phyloP scores from a whole-genome alignment of 2,113 vertebrate species.

The Onychostruthus taczanowskii region DNA sequence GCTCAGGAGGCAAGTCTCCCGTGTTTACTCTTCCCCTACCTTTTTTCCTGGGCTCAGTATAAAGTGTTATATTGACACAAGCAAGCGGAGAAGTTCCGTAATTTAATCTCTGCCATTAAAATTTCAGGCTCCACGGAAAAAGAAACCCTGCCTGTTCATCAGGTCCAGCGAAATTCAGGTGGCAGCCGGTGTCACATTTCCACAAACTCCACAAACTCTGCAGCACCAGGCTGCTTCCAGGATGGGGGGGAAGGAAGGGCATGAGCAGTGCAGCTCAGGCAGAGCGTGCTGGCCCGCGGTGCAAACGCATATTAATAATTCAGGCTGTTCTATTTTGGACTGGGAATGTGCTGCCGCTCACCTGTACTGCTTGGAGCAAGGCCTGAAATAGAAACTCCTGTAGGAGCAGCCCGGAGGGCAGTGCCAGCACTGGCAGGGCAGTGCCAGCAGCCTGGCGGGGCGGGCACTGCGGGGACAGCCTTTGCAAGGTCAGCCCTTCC shows the following conservation, averaged over 20 bases:
- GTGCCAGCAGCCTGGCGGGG: not conserved
- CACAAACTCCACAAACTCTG: not conserved
- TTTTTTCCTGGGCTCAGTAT: not conserved
- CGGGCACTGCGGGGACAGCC: not conserved
- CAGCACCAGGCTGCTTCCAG: not conserved
- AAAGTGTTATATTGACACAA: not conserved
- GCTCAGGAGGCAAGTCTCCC: not conserved
- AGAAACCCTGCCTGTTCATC: conserved; percentile 39
- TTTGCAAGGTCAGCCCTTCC: not conserved
- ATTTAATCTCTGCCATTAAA: conserved; percentile 34
- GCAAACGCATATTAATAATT: not conserved
- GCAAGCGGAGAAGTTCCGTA: conserved; percentile 37
- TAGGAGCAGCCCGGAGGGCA: not conserved
- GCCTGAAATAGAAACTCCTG: not conserved
- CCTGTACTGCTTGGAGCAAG: not conserved
- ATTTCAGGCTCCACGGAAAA: conserved; percentile 16
- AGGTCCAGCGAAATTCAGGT: not conserved
- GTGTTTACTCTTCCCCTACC: not conserved
- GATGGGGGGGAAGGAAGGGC: not conserved
- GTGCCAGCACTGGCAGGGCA: not conserved
- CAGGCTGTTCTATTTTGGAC: not conserved
- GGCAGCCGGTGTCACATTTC: not conserved
- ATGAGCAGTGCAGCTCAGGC: accelerated
- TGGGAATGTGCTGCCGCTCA: not conserved
- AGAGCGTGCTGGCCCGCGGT: accelerated